Evolutionary conservation across 2,888 invertebrate genomes (phyloP).

Genomic region (Lasioglossum oenotherae): DNA sequence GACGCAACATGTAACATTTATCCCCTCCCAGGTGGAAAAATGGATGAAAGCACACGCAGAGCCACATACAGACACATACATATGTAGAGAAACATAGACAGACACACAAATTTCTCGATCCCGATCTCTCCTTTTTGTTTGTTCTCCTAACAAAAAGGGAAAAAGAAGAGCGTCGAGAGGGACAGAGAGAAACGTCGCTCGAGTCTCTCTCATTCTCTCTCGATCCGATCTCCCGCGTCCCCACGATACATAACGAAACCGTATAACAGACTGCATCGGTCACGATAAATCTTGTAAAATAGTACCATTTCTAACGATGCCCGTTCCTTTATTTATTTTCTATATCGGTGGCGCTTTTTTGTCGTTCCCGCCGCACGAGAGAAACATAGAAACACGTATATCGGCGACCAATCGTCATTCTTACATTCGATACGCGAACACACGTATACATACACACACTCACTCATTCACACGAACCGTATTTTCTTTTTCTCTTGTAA

Average conservation of each 20-base stretch:
- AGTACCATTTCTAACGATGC: slow-evolving; percentile 55
- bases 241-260: slow-evolving; percentile 43
- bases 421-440: not conserved
- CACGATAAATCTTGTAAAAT: slow-evolving; percentile 69
- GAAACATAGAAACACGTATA: not conserved
- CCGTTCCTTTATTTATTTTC: slow-evolving; percentile 63
- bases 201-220: slow-evolving; percentile 45
- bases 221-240: slow-evolving; percentile 24
- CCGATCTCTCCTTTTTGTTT: slow-evolving; percentile 38
- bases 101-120: slow-evolving; percentile 20
- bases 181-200: slow-evolving; percentile 28
- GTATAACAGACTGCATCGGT: slow-evolving; percentile 63
- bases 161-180: slow-evolving; percentile 11
- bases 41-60: slow-evolving; percentile 12
- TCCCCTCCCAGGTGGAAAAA: slow-evolving; percentile 38
- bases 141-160: slow-evolving; percentile 24
- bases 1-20: slow-evolving; percentile 67
- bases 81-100: not conserved
- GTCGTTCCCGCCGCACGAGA: slow-evolving; percentile 47
- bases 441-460: not conserved
- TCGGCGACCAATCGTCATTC: slow-evolving; percentile 19
- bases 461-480: not conserved
- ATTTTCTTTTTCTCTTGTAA: slow-evolving; percentile 23
- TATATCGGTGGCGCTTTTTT: slow-evolving; percentile 38
- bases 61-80: not conserved